Evolutionary conservation across 2,888 invertebrate genomes (phyloP).

Genomic region (Mantis religiosa): DNA sequence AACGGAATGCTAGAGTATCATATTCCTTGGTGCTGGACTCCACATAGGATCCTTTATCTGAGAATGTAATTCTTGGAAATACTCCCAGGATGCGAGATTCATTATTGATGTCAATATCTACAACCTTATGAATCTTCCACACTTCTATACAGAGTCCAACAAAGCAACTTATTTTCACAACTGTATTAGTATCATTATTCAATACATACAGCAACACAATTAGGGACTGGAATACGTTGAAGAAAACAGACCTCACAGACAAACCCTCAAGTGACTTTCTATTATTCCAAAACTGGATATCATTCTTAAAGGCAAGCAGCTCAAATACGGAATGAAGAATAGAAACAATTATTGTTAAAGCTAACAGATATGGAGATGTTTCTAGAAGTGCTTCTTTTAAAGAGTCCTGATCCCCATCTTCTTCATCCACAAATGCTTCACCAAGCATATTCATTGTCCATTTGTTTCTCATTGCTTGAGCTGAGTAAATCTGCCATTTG

Average conservation of each 20-base stretch:
- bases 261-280: conserved; percentile 94
- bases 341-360: conserved; percentile 85
- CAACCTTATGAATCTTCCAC: conserved; percentile 95
- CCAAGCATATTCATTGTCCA: conserved; percentile 64
- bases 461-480: conserved; percentile 89
- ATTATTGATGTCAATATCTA: conserved; percentile 75
- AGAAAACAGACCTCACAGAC: conserved; percentile 96
- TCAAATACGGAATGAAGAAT: conserved; percentile 97
- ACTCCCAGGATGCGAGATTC: conserved; percentile 71
- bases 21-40: conserved; percentile 90
- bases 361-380: conserved; percentile 93
- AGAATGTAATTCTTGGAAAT: conserved; percentile 74
- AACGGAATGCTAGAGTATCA: conserved; percentile 92
- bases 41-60: conserved; percentile 95
- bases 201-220: conserved; percentile 94
- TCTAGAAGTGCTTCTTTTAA: conserved; percentile 92
- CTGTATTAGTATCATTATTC: conserved; percentile 97
- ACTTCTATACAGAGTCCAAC: conserved; percentile 93
- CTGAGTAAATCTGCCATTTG: conserved; percentile 97
- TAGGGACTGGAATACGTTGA: conserved; percentile 94
- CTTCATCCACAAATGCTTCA: conserved; percentile 69
- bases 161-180: conserved; percentile 91
- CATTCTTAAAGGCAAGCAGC: conserved; percentile 98
- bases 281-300: conserved; percentile 98
- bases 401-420: conserved; percentile 83